phyloP scores from a whole-genome alignment of 2,113 vertebrate genomes.

The Mus spicilegus region DNA sequence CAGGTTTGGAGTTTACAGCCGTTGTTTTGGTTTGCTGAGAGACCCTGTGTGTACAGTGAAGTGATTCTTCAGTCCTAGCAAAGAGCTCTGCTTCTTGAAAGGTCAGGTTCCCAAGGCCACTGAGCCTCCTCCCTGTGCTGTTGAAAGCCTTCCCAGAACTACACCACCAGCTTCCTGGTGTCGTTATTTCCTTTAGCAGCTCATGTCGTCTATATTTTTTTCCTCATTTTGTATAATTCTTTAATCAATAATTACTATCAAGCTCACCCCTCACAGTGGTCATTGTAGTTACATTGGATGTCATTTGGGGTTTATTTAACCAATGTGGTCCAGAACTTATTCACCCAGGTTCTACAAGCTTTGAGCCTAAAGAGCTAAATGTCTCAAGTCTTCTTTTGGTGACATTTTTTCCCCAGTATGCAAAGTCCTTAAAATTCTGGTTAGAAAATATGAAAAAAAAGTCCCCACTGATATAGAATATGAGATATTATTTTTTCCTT shows the following conservation, averaged over 20 bases:
- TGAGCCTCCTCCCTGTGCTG: neutral
- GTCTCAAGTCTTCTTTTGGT: neutral
- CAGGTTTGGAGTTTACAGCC: neutral
- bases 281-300: neutral
- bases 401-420: neutral
- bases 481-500: neutral
- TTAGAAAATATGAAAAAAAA: neutral
- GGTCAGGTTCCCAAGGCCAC: neutral
- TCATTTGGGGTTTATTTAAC: neutral
- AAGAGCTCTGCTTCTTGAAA: neutral
- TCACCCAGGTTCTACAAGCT: neutral
- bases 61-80: neutral
- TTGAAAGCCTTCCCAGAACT: neutral
- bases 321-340: neutral
- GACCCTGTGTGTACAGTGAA: neutral
- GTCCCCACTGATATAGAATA: neutral
- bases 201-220: neutral
- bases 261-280: neutral
- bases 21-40: neutral
- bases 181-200: neutral
- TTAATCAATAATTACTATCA: neutral
- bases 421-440: constrained; percentile 5
- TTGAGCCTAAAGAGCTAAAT: neutral
- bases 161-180: accelerated
- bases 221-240: neutral